phyloP scores from a whole-genome alignment of 2,888 invertebrate species.

The Atrina japonica region DNA sequence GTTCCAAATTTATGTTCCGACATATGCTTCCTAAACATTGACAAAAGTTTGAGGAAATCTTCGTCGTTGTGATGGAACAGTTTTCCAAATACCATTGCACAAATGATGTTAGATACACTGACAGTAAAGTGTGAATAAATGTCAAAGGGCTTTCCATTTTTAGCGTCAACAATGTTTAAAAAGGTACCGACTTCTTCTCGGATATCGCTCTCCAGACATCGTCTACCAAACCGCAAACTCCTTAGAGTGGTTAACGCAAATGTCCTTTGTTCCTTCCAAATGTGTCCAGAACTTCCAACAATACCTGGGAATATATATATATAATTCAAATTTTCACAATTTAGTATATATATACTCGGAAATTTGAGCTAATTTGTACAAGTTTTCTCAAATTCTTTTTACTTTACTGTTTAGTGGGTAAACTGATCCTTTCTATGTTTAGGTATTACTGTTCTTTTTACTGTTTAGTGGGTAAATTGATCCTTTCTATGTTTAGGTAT shows the following conservation, averaged over 20 bases:
- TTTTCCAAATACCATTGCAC: constrained; percentile 32
- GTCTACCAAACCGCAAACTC: constrained; percentile 29
- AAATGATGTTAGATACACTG: constrained; percentile 27
- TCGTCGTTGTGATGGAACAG: constrained; percentile 27
- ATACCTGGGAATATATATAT: constrained; percentile 8
- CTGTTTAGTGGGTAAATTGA: too few relatives aligned
- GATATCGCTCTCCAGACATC: constrained; percentile 25
- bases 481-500: too few relatives aligned
- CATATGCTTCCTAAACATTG: not conserved
- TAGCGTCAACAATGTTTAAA: constrained; percentile 9
- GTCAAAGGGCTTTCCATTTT: constrained; percentile 8
- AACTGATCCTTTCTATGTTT: too few relatives aligned
- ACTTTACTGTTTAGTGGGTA: too few relatives aligned
- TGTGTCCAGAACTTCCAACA: not conserved
- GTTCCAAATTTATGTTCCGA: not conserved
- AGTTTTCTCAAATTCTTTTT: too few relatives aligned
- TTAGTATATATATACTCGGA: too few relatives aligned
- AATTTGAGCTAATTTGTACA: too few relatives aligned
- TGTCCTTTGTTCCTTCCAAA: constrained; percentile 25
- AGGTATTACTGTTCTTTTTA: too few relatives aligned
- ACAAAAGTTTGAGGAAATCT: constrained; percentile 18
- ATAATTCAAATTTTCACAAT: too few relatives aligned
- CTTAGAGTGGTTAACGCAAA: constrained; percentile 27
- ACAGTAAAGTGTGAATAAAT: not conserved
- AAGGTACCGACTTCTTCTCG: constrained; percentile 24